Conservation (phyloP, 2,888 invertebrate genomes). For the Apocheima hispidaria region DNA sequence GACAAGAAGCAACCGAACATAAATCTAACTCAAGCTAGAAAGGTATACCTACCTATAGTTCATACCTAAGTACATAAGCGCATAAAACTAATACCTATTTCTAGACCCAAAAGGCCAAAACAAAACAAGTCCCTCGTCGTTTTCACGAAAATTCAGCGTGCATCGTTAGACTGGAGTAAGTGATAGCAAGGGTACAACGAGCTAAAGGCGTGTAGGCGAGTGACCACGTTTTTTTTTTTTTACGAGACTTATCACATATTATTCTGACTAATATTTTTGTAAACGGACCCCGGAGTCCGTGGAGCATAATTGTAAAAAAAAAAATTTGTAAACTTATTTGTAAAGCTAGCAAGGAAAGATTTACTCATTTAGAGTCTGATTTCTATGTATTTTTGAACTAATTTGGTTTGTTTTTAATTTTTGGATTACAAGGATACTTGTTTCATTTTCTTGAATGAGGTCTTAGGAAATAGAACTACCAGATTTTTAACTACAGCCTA, state of each 20-base stretch:
- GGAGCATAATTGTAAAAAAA: too few species aligned
- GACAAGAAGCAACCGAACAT: background rate
- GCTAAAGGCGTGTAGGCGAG: constrained; percentile 37
- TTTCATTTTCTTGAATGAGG: too few species aligned
- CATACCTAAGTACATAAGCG: constrained; percentile 10
- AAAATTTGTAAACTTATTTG: too few species aligned
- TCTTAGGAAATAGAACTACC: too few species aligned
- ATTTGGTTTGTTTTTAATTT: too few species aligned
- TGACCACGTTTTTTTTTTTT: constrained; percentile 3
- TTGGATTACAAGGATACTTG: too few species aligned
- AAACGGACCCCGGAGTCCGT: too few species aligned
- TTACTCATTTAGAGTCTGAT: too few species aligned
- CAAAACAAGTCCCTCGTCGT: constrained; percentile 37
- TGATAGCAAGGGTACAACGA: constrained; percentile 49
- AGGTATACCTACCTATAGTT: background rate
- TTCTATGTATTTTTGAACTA: too few species aligned
- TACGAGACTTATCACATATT: background rate
- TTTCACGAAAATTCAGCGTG: constrained; percentile 52
- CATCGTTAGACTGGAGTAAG: constrained; percentile 51
- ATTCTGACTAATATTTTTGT: background rate
- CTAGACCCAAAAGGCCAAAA: constrained; percentile 34
- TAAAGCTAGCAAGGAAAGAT: too few species aligned
- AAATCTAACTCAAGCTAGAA: constrained; percentile 1
- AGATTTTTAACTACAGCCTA: too few species aligned
- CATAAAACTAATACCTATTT: constrained; percentile 26